Percentiles rank a stretch among this genome's conserved stretches.
Conservation (phyloP, 1,140 invertebrate species). For the Heliconius melpomene region DNA sequence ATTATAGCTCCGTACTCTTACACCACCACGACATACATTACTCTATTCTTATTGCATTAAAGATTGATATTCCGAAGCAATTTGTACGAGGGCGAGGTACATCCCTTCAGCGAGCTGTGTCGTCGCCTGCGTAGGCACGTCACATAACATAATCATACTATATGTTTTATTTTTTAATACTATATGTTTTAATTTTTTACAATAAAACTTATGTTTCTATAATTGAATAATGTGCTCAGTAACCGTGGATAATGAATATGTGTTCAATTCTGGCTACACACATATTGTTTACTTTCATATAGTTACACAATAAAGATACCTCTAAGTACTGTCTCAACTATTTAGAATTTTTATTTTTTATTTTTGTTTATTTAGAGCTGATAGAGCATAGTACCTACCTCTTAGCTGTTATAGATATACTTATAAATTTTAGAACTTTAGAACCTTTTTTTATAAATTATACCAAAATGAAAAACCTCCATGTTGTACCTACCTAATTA, state of each 20-base stretch:
- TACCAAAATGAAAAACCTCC: too few species aligned
- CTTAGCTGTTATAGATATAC: too few species aligned
- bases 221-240: slow-evolving; percentile 5
- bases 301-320: background rate
- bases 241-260: background rate
- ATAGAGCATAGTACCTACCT: too few species aligned
- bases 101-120: slow-evolving; percentile 65
- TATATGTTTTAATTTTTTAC: background rate
- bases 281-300: background rate
- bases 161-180: background rate
- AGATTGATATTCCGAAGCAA: slow-evolving; percentile 64
- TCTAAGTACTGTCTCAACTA: background rate
- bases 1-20: slow-evolving; percentile 59
- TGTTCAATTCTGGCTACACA: background rate
- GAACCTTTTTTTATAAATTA: too few species aligned
- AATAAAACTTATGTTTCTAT: slow-evolving; percentile 2
- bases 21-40: slow-evolving; percentile 55
- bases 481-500: too few species aligned
- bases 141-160: background rate
- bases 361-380: too few species aligned
- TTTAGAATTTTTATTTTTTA: background rate
- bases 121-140: slow-evolving; percentile 63
- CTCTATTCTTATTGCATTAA: slow-evolving; percentile 65
- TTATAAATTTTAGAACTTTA: too few species aligned
- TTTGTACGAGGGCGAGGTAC: slow-evolving; percentile 50